Percentiles rank a stretch among this genome's conserved stretches.
phyloP scores from a whole-genome alignment of 2,113 vertebrate species.

The Myotis davidii region DNA sequence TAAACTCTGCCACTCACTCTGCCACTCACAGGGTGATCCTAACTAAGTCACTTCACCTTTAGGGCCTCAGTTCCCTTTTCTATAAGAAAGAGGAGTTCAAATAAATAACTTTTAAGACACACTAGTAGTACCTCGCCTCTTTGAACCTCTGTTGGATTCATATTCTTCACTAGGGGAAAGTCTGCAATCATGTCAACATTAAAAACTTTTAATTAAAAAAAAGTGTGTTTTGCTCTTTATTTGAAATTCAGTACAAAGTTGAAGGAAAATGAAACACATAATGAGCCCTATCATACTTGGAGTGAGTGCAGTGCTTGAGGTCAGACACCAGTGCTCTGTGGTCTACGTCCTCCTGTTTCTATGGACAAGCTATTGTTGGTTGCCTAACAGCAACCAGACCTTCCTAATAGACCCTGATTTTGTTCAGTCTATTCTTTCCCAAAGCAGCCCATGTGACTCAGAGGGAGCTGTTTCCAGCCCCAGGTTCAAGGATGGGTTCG shows the following conservation, averaged over 20 bases:
- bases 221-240: conserved; percentile 35
- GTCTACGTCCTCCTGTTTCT: background rate
- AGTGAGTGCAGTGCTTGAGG: background rate
- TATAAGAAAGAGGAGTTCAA: conserved; percentile 6
- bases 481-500: background rate
- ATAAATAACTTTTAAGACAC: background rate
- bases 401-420: background rate
- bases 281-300: background rate
- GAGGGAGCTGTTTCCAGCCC: background rate
- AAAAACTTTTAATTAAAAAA: background rate
- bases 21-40: background rate
- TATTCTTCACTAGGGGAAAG: background rate
- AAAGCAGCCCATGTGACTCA: background rate
- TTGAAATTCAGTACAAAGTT: conserved; percentile 48
- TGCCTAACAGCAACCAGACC: background rate
- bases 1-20: background rate
- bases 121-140: background rate
- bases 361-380: background rate
- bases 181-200: background rate
- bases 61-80: background rate
- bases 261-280: conserved; percentile 50
- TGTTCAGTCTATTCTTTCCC: background rate
- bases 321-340: background rate
- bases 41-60: background rate
- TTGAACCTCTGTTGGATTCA: background rate